Evolutionary conservation across 2,113 vertebrate genomes (phyloP), one percentile per base, ranked within the genome.

Genomic region (Motacilla tschutschensis): DNA sequence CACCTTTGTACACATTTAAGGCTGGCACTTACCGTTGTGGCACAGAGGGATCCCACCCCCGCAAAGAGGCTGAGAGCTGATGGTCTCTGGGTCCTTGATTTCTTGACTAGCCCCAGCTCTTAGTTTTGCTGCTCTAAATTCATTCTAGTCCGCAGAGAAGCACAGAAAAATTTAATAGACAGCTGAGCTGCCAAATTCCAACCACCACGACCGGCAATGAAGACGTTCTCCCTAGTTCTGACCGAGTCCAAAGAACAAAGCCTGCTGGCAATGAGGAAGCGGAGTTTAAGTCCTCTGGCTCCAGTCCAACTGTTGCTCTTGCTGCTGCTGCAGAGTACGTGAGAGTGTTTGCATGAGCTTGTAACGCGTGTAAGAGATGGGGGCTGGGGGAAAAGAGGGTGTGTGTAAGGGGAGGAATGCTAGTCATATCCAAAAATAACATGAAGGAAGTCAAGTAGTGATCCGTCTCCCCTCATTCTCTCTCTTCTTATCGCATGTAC

Each of bases 331-430:
- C 77, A 43, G 92, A 77, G 71, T 74, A 82, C 69, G 83, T 87
- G 94, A 77, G 76, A 80, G 79, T 73, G 87, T 93, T 95, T 92
- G 88, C 87, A 89, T 73, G 92, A 94, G 84, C 94, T 88, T 70
- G 91, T 64, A 91, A 72, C 13, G 89, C 77, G 19, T 75, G 90
- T 22, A 54, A 35, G 76, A 60, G 89, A 41, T 67, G 85, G 87
- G 89, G 93, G 92, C 92, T 92, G 94, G 93, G 91, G 84, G 48
- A 83, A 93, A 92, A 64, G 94, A 94, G 96, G 95, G 95, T 95
- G 97, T 96, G 95, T 96, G 94, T 91, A 87, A 92, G 81, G 88
- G 78, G 94, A 87, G 95, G 96, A 96, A 96, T 94, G 96, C 92
- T 57, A 90, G 73, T 57, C 72, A 67, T 66, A 93, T 94, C 97